Conservation (phyloP, 2,888 invertebrate genomes). For the Coecobrya sp. region DNA sequence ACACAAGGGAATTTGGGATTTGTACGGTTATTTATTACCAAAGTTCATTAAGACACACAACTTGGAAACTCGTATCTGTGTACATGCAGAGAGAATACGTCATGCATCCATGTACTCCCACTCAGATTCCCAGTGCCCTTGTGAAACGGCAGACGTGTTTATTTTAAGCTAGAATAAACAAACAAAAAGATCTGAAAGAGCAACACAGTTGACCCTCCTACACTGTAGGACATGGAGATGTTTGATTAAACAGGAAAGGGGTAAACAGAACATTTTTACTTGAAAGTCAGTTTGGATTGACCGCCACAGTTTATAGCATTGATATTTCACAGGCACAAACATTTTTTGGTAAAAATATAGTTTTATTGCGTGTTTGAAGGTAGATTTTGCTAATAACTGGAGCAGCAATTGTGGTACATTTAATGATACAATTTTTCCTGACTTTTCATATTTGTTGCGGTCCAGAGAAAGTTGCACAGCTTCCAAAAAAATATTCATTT, state of each 20-base stretch:
- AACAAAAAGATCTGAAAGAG: no score
- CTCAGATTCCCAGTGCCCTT: neutral
- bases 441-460: no score
- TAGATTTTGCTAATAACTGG: no score
- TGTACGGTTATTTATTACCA: constrained; percentile 7
- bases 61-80: neutral
- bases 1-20: neutral
- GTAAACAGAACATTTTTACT: neutral
- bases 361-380: no score
- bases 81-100: neutral
- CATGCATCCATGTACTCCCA: neutral
- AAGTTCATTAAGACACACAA: neutral
- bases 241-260: neutral
- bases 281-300: neutral
- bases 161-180: no score
- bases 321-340: no score
- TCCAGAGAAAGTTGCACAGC: no score
- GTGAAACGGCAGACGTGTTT: neutral
- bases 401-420: no score
- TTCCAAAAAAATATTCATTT: no score
- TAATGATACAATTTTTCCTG: no score
- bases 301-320: neutral
- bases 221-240: neutral
- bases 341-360: no score
- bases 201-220: no score